Conservation (phyloP, 2,797 vertebrate genomes). For the Bufotes viridis region DNA sequence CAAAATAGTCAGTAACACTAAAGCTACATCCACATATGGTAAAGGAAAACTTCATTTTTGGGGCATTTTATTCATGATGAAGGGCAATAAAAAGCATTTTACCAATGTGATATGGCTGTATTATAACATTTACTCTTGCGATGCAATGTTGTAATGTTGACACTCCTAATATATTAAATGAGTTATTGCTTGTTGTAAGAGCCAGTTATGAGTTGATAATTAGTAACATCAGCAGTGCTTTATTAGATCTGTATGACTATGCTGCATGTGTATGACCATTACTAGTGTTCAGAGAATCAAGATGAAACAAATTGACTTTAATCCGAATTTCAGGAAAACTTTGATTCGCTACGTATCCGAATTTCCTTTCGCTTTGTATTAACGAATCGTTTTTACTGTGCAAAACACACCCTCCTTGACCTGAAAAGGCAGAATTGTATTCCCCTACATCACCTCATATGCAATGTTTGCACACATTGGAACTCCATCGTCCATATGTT, state of each 20-base stretch:
- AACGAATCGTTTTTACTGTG: no score
- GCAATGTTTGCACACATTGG: no score
- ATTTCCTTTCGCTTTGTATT: no score
- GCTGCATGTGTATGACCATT: no score
- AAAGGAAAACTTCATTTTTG: not conserved
- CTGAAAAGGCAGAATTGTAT: no score
- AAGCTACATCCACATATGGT: not conserved
- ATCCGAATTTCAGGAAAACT: no score
- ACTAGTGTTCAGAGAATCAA: no score
- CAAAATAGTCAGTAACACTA: not conserved
- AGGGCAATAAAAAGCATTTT: not conserved
- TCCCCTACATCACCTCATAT: no score
- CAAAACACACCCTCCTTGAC: no score
- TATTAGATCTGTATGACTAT: not conserved
- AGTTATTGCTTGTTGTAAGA: not conserved
- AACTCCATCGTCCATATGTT: no score
- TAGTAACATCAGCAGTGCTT: not conserved
- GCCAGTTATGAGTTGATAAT: not conserved
- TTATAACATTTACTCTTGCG: not conserved
- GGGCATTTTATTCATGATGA: not conserved
- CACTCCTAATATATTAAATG: not conserved
- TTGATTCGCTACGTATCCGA: no score
- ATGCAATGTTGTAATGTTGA: not conserved
- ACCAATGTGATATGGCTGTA: not conserved
- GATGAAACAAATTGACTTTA: no score